These are phyloP conservation scores for Halichondria panicea DNA, from an alignment of 37 sponge, comb jelly and placozoan species.

Conservation along the genomic window DNA sequence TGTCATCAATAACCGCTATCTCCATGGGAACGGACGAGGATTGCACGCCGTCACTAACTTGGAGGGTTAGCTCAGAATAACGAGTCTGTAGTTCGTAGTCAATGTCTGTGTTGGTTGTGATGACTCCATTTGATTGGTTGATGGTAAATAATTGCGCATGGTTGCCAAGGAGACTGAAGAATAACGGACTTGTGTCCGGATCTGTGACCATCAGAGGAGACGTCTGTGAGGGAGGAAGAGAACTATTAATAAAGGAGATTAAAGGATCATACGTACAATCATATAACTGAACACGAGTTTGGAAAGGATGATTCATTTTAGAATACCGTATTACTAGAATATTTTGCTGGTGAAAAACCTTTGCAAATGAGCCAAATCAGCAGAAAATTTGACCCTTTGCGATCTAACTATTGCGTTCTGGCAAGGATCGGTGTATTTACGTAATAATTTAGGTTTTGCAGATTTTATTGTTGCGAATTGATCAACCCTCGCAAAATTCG, in stretches of 20 bases:
- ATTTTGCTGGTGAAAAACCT: too few relatives aligned
- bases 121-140: constrained; percentile 9
- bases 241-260: background rate
- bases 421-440: too few relatives aligned
- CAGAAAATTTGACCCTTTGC: too few relatives aligned
- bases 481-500: too few relatives aligned
- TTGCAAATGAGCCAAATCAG: too few relatives aligned
- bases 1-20: constrained; percentile 42
- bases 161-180: constrained; percentile 16
- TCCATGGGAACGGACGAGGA: constrained; percentile 9
- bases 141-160: constrained; percentile 13
- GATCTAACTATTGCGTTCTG: too few relatives aligned
- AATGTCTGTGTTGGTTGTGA: constrained; percentile 15
- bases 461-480: too few relatives aligned
- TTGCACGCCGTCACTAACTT: constrained; percentile 53
- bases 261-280: background rate
- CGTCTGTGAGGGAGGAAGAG: too few relatives aligned
- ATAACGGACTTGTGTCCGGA: constrained; percentile 26
- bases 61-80: constrained; percentile 41
- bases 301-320: too few relatives aligned
- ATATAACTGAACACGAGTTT: background rate
- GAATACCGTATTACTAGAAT: too few relatives aligned
- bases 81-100: constrained; percentile 24
- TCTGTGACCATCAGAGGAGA: constrained; percentile 27
- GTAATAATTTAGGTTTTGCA: too few relatives aligned